Evolutionary conservation across 2,888 invertebrate species (phyloP), one percentile per base, ranked within the genome.

Genomic region (Eueremaeus valkanovi): DNA sequence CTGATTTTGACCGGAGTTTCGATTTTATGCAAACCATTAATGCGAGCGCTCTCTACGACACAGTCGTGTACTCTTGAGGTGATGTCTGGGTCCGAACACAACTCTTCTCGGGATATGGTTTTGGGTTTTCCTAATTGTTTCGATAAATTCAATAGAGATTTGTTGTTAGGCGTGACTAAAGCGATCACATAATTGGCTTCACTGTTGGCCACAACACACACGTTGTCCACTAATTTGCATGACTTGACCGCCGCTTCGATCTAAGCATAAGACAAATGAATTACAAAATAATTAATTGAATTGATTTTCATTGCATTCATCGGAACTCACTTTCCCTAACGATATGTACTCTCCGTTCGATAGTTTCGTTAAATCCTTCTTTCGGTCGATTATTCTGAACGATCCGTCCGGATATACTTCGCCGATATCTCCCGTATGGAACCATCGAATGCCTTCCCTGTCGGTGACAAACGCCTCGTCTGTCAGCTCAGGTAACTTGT

Each of bases 321-420:
- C 8, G 3, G 8, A 27, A 31, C 73, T 16, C 21, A 97, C 94
- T 85, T 95, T 95, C 78, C 95, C 96, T 72, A 99, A 87, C 0
- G 97, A 96, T 21, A 99, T 93, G 84, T 98, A 99, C 85, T 99
- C 99, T 79, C 99, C 99, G 40, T 94, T 92, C 84, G 98, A 96
- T 74, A 99, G 87, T 85, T 99, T 99, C 63, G 99, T 95, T 80
- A 99, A 87, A 86, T 99, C 99, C 86, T 99, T 80, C 51, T 78
- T 81, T 76, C 78, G 81, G 68, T 79, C 79, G 81, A 99, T 96
- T 81, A 99, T 96, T 86, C 92, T 93, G 81, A 99, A 89, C 82
- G 90, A 91, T 29, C 99, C 99, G 85, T 99, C 96, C 51, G 88
- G 87, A 81, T 95, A 92, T 81, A 97, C 87, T 86, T 96, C 95